These are phyloP conservation scores for Chloroclystis v-ata DNA, from an alignment of 2,888 invertebrate species.

Conservation along the genomic window DNA sequence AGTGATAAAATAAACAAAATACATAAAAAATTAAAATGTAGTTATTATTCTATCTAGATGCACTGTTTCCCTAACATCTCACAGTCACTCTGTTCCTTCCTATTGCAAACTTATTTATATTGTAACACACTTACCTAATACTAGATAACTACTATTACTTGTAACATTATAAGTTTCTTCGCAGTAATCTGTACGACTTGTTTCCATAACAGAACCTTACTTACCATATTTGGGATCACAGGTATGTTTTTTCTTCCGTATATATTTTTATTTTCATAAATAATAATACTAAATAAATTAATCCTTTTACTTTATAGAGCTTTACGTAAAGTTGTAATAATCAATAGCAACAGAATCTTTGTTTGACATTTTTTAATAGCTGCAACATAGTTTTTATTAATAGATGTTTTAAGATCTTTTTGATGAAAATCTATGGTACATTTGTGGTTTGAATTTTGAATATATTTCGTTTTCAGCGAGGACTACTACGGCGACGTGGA, in stretches of 20 bases:
- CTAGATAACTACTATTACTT: conserved; percentile 2
- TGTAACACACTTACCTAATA: conserved; percentile 40
- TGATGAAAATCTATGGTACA: not conserved
- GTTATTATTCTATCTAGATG: conserved; percentile 57
- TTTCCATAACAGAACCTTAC: conserved; percentile 15
- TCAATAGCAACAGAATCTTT: no score
- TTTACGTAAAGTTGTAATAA: no score
- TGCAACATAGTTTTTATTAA: no score
- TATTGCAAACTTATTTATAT: conserved; percentile 34
- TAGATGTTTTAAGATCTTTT: no score
- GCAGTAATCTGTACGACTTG: conserved; percentile 6
- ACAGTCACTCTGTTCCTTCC: conserved; percentile 50
- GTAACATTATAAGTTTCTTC: no score
- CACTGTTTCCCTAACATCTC: conserved; percentile 57
- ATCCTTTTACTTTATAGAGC: not conserved
- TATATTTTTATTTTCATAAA: conserved; percentile 3
- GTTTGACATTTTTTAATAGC: no score
- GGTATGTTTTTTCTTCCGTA: conserved; percentile 23
- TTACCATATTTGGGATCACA: conserved; percentile 23
- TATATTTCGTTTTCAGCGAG: conserved; percentile 80
- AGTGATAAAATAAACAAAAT: conserved; percentile 77
- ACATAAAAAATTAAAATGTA: conserved; percentile 56
- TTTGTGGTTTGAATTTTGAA: not conserved
- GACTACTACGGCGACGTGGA: conserved; percentile 96
- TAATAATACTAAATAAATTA: not conserved